Percentiles rank a stretch among this genome's conserved stretches.
These are phyloP conservation scores for Drosophila kanekoi DNA, from an alignment of 2,888 invertebrate species.

Conservation along the genomic window DNA sequence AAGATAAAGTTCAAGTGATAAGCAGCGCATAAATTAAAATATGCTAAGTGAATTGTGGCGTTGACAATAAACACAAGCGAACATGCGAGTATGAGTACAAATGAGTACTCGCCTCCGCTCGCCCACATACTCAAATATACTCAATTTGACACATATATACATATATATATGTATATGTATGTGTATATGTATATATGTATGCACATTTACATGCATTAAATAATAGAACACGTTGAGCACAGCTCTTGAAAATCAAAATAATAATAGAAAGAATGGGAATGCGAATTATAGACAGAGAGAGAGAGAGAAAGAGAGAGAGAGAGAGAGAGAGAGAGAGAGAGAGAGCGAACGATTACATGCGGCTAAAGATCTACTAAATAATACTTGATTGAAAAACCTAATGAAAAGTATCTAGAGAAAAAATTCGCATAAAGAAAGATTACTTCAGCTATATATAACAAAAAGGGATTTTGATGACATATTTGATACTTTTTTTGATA, in stretches of 20 bases:
- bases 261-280: constrained; percentile 38
- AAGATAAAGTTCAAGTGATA: constrained; percentile 80
- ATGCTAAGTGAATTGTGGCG: constrained; percentile 75
- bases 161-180: constrained; percentile 12
- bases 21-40: constrained; percentile 77
- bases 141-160: constrained; percentile 10
- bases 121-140: constrained; percentile 12
- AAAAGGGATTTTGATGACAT: too few relatives aligned
- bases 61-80: constrained; percentile 37
- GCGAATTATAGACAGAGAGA: not conserved
- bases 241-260: constrained; percentile 53
- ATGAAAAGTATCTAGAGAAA: not conserved
- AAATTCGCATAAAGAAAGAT: too few relatives aligned
- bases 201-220: constrained; percentile 53
- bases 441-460: too few relatives aligned
- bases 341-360: constrained; percentile 6
- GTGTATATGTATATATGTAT: constrained; percentile 9
- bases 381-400: constrained; percentile 1
- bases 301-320: constrained; percentile 5
- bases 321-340: not conserved
- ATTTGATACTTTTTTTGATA: too few relatives aligned
- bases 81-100: constrained; percentile 1
- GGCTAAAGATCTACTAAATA: not conserved
- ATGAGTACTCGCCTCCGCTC: not conserved
- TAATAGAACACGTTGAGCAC: constrained; percentile 62